Evolutionary conservation across 2,113 vertebrate genomes (phyloP), one percentile per base, ranked within the genome.

Genomic region (Paradoxurus hermaphroditus): DNA sequence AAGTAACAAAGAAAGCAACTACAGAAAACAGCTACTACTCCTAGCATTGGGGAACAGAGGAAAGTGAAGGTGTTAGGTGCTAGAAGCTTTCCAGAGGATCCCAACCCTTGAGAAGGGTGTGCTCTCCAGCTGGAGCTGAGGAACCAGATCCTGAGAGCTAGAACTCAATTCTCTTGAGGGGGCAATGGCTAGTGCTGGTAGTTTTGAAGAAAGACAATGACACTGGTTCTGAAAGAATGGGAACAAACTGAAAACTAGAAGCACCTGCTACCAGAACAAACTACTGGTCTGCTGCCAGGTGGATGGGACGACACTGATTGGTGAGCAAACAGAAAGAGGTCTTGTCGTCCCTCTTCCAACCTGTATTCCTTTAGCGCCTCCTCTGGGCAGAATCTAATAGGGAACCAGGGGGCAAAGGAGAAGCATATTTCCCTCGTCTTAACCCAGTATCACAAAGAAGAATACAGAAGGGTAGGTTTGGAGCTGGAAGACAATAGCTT

Each of bases 241-340:
- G 11, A 2, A 3, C 19, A 36, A 51, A 49, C 13, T 59, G 10
- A 81, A 70, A 41, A 15, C 31, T 18, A 44, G 12, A 78, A 36
- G 11, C 75, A 63, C 36, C 9, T 29, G 29, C 18, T 5, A 16
- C 5, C n/a, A 23, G 25, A 56, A 46, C 18, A 39, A 82, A 49
- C 4, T 5, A 25, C 51, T 39, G 21, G 56, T 59, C 56, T 25
- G 34, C 9, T 2, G 1, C 12, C 15, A 29, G 19, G 56, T 8
- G 1, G 9, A 7, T 29, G n/a, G 56, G 14, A 44, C n/a, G 15
- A 82, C 31, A 3, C 13, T 10, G 14, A 34, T 1, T 4, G 3
- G 39, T 29, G 10, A 27, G 34, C 7, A 25, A 11, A 15, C 25
- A 51, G 65, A 53, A 46, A 0, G 12, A 36, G 0, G 9, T 7